phyloP scores from a whole-genome alignment of 2,888 invertebrate species.

The Phanerotoma sp. region DNA sequence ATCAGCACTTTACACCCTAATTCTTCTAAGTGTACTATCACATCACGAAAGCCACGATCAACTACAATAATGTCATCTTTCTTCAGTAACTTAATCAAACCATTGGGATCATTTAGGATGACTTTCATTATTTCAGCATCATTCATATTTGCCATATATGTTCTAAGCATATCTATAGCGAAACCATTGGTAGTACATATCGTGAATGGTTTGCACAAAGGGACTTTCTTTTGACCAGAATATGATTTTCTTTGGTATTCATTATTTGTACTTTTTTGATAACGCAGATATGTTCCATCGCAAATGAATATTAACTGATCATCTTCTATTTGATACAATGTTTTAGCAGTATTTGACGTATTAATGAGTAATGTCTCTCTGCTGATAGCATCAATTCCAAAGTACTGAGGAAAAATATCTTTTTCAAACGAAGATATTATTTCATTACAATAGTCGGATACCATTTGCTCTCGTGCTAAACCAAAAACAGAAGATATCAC shows the following conservation, averaged over 20 bases:
- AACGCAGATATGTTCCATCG: slow-evolving; percentile 30
- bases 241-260: slow-evolving; percentile 12
- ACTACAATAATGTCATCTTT: slow-evolving; percentile 17
- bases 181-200: background rate
- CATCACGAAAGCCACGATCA: slow-evolving; percentile 22
- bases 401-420: slow-evolving; percentile 18
- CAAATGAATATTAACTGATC: slow-evolving; percentile 24
- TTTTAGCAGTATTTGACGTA: slow-evolving; percentile 6
- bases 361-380: slow-evolving; percentile 1
- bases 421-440: slow-evolving; percentile 22
- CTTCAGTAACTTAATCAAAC: slow-evolving; percentile 15
- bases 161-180: background rate
- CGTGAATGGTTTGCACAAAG: background rate
- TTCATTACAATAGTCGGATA: slow-evolving; percentile 20
- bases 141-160: background rate
- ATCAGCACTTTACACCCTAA: slow-evolving; percentile 21
- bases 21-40: slow-evolving; percentile 13
- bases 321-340: background rate
- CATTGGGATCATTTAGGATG: slow-evolving; percentile 14
- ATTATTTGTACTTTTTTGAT: slow-evolving; percentile 32
- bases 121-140: slow-evolving; percentile 17
- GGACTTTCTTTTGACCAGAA: background rate
- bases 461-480: slow-evolving; percentile 15
- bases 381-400: slow-evolving; percentile 14
- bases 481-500: slow-evolving; percentile 14